phyloP scores from a whole-genome alignment of 30 jellyfish, hydroid and myxozoan genomes.

The Turritopsis dohrnii region DNA sequence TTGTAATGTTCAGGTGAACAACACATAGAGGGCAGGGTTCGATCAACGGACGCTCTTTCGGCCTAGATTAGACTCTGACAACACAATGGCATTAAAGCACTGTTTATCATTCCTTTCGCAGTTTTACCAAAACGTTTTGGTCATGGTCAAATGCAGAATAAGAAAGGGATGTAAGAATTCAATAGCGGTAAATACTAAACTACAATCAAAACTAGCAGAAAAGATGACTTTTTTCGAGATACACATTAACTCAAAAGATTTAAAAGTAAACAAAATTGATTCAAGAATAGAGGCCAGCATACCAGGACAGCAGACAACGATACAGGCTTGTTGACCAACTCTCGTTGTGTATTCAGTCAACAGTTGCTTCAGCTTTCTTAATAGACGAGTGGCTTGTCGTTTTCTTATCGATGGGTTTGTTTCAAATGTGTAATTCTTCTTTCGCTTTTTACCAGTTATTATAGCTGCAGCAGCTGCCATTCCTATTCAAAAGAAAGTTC shows the following conservation, averaged over 20 bases:
- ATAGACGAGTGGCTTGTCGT: conserved; percentile 96
- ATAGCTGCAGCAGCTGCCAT: conserved; percentile 99
- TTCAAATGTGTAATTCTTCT: conserved; percentile 78
- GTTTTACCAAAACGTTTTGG: too few species aligned
- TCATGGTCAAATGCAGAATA: too few species aligned
- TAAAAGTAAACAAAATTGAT: too few species aligned
- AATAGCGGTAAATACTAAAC: too few species aligned
- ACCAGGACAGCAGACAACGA: conserved; percentile 95
- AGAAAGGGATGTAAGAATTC: neutral
- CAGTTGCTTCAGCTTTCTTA: conserved; percentile 79
- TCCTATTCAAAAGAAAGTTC: conserved; percentile 18
- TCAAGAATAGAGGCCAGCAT: neutral
- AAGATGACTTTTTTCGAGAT: too few species aligned
- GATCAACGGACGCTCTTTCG: too few species aligned
- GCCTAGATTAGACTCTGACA: too few species aligned
- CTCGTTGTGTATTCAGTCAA: conserved; percentile 90
- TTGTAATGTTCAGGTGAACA: neutral
- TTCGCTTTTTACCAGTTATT: conserved; percentile 78
- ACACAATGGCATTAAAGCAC: too few species aligned
- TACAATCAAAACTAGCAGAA: too few species aligned
- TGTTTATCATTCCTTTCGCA: too few species aligned
- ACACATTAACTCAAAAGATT: too few species aligned
- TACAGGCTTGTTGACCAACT: conserved; percentile 98
- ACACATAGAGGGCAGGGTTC: too few species aligned
- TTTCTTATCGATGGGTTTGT: conserved; percentile 96